Base-by-base conservation (phyloP, 2,888 invertebrate genomes). In the Caenorhabditis macrosperma region DNA sequence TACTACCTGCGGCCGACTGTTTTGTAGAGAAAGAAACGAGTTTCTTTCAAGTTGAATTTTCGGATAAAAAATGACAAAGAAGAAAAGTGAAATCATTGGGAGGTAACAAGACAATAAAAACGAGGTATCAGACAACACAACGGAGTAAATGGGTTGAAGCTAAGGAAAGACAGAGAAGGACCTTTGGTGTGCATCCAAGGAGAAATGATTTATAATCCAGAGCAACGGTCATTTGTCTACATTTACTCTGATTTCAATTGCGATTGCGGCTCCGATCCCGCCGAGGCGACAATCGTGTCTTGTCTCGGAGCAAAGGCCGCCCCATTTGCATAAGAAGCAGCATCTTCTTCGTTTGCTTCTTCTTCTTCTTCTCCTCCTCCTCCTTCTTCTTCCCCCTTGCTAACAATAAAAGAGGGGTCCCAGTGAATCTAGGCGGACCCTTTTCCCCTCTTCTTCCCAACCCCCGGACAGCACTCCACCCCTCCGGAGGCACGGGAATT, bases 261-360 rank as follows among this genome's bases (percentile, higher is more conserved):
- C 30, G 52, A 26, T 28, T 26, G 7, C 30, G 24, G 12, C n/a
- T 22, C 24, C 17, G 28, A 54, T 50, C n/a, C 50, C 50, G 50
- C 10, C 9, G 44, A 9, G 44, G 72, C 54, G 72, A 64, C 74
- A 64, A 72, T 63, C 69, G 60, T 69, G 12, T 26, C 52, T 26
- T 17, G 54, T 54, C 28, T 54, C 33, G 30, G 74, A 64, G 74
- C 74, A 74, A 74, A 74, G 64, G 64, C 74, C 50, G 74, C 50
- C 60, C 63, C 64, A 74, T 74, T 74, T 74, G 74, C 74, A 74
- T 74, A 72, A 57, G 72, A 66, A 38, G 63, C 72, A 55, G 57
- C 74, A 48, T 57, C 64, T 63, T 50, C 50, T 26, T 26, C 35
- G 24, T 50, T 52, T 41, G 44, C 61, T 30, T 55, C 69, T 52